Percentiles rank a stretch among this genome's conserved stretches.
phyloP scores from a whole-genome alignment of 2,797 vertebrate genomes.

The Lycodopsis pacificus region DNA sequence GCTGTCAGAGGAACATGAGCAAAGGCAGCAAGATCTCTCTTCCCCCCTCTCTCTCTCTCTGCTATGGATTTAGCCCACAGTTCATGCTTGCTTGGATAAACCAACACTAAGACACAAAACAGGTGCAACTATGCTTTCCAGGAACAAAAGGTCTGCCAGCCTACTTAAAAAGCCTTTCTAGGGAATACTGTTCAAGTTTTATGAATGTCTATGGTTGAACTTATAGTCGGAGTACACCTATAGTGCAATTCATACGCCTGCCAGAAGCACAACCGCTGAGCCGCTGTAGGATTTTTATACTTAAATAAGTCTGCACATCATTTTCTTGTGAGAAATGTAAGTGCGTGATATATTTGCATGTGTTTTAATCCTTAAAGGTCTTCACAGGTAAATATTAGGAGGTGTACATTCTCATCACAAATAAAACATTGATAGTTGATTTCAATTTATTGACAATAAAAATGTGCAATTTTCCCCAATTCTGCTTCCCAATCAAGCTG shows the following conservation, averaged over 20 bases:
- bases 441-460: not conserved
- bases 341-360: not conserved
- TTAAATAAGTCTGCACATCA: not conserved
- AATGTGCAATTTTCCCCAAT: not conserved
- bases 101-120: conserved; percentile 42
- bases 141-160: conserved; percentile 49
- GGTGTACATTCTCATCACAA: not conserved
- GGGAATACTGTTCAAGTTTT: conserved; percentile 48
- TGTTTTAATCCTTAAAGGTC: not conserved
- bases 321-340: not conserved
- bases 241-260: conserved; percentile 24
- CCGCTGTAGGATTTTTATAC: not conserved
- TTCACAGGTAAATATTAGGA: not conserved
- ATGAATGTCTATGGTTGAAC: conserved; percentile 43
- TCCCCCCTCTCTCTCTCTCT: conserved; percentile 9
- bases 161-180: conserved; percentile 38
- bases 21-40: conserved; percentile 24
- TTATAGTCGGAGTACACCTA: conserved; percentile 9
- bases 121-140: conserved; percentile 54
- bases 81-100: conserved; percentile 37
- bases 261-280: conserved; percentile 2
- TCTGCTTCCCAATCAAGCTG: not conserved
- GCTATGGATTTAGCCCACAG: conserved; percentile 37
- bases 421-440: not conserved
- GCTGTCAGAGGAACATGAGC: conserved; percentile 35